These are phyloP conservation scores for Ligdia adustata DNA, from an alignment of 2,888 invertebrate species.

Conservation along the genomic window DNA sequence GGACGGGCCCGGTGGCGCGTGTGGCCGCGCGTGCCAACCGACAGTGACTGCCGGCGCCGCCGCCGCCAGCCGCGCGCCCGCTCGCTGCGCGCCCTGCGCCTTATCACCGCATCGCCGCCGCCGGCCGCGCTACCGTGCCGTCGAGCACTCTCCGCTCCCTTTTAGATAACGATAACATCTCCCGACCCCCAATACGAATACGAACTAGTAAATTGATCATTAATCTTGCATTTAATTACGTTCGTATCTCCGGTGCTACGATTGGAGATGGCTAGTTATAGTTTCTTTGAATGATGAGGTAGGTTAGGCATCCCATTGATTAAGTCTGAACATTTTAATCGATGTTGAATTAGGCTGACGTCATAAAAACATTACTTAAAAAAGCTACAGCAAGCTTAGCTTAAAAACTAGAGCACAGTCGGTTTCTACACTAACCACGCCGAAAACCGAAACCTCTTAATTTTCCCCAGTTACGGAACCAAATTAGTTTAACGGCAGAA, in stretches of 20 bases:
- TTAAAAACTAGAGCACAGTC: neutral
- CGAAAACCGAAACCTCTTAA: slow-evolving; percentile 2
- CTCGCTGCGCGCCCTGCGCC: slow-evolving; percentile 61
- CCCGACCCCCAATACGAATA: slow-evolving; percentile 30
- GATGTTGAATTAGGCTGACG: no score
- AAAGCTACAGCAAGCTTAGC: no score
- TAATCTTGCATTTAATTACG: slow-evolving; percentile 30
- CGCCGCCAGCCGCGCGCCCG: slow-evolving; percentile 45
- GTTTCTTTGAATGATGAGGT: slow-evolving; percentile 9
- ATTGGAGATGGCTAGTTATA: slow-evolving; percentile 1
- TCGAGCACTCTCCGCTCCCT: slow-evolving; percentile 38
- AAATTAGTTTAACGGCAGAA: neutral
- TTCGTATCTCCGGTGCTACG: slow-evolving; percentile 16
- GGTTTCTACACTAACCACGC: neutral
- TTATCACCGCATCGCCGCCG: slow-evolving; percentile 75
- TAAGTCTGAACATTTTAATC: no score
- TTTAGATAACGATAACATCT: slow-evolving; percentile 63
- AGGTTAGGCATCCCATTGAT: slow-evolving; percentile 9
- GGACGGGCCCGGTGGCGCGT: slow-evolving; percentile 73
- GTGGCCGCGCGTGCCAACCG: slow-evolving; percentile 76
- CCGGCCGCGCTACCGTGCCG: slow-evolving; percentile 65
- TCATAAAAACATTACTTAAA: no score
- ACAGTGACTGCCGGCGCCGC: slow-evolving; percentile 67
- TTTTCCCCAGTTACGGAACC: neutral
- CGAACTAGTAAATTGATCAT: slow-evolving; percentile 24